Evolutionary conservation across 2,113 vertebrate genomes (phyloP).

Genomic region (Scatophagus argus): DNA sequence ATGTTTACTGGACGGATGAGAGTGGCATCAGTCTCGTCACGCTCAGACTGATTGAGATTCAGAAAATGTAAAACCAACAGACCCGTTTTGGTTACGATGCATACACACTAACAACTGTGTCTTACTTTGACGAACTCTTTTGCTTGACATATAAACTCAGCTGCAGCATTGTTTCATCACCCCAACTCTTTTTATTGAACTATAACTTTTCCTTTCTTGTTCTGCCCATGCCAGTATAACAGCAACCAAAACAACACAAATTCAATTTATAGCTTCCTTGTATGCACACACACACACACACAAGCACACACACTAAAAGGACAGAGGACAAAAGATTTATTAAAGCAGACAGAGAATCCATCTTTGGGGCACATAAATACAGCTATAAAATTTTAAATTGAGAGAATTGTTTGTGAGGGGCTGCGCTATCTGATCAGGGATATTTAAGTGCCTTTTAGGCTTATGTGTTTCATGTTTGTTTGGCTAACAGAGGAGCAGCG

Average conservation of each 20-base stretch:
- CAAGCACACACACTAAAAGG: conserved; percentile 24
- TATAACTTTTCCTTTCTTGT: conserved; percentile 44
- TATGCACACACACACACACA: conserved; percentile 12
- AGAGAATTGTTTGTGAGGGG: conserved; percentile 21
- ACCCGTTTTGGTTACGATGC: background rate
- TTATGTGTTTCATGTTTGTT: conserved; percentile 55
- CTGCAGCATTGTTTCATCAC: conserved; percentile 25
- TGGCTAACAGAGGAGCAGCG: conserved; percentile 25
- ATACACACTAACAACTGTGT: background rate
- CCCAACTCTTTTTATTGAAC: conserved; percentile 41
- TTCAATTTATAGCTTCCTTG: conserved; percentile 20
- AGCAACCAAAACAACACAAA: conserved; percentile 47
- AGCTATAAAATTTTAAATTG: conserved; percentile 35
- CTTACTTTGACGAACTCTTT: background rate
- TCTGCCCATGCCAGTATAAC: conserved; percentile 18
- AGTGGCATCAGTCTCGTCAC: background rate
- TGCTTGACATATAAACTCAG: conserved; percentile 17
- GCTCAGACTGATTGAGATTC: no score
- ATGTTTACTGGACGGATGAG: background rate
- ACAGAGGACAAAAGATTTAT: conserved; percentile 32
- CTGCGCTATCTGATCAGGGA: conserved; percentile 44
- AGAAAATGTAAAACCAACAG: no score
- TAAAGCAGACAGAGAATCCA: conserved; percentile 35
- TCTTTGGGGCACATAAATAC: conserved; percentile 35
- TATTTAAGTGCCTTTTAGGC: conserved; percentile 33